Base-by-base conservation (phyloP, 2,888 invertebrate species). In the Eledona agricola region DNA sequence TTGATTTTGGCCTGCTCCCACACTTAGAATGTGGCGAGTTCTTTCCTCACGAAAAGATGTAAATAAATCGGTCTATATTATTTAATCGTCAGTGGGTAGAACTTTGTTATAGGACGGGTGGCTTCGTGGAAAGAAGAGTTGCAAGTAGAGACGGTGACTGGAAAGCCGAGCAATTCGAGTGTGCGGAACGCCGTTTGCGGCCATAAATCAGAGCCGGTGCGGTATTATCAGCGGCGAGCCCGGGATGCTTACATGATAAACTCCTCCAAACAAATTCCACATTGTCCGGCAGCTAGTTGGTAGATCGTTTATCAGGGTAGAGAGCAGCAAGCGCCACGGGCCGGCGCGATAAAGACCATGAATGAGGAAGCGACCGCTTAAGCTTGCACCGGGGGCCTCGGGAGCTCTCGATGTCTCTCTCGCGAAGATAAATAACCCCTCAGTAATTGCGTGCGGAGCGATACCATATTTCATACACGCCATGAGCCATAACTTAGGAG, bases 401-500 rank as follows among this genome's bases (percentile, higher is more conserved):
- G 56, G 60, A 54, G 55, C 56, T 56, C 64, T 59, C 57, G 60
- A 65, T 68, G 62, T 67, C 66, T 66, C 66, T 66, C 58, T 65
- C 62, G 63, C 57, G 64, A 71, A 79, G 79, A 79, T 79, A 78
- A 79, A 79, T 79, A 78, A 78, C 79, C 77, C 72, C 75, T 72
- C 77, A 73, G 79, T 80, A 80, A 80, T 80, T 80, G 80, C 80
- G 78, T 78, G 78, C 74, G 76, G 79, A 79, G 76, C 79, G 78
- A 79, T 78, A 78, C 79, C 79, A 80, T 80, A 80, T 79, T 80
- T 80, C 80, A 80, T 79, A 78, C 72, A 75, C 77, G 78, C 77
- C 78, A 78, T 78, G 77, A 78, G 78, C 79, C 79, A 80, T 80
- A 80, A 80, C 79, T 80, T 80, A 79, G 78, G 72, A 79, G 80